Evolutionary conservation across 2,797 vertebrate species (phyloP), one percentile per base, ranked within the genome.

Genomic region (Molossus alvarezi): DNA sequence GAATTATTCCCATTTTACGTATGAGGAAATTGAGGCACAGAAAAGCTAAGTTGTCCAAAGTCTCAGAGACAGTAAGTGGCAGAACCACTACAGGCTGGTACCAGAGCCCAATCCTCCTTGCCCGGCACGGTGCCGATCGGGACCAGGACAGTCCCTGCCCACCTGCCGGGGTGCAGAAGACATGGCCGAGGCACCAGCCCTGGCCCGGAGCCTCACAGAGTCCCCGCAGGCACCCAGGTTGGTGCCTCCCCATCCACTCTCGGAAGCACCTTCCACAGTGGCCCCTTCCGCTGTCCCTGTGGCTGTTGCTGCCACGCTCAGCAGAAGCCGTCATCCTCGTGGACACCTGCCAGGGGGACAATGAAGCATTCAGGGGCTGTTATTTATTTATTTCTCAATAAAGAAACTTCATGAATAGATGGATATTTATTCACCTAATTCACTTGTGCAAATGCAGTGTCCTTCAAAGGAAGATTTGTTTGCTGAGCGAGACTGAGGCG

Each of bases 401-500:
- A 97, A 97, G 97, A 97, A 94, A 97, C 98, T 98, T 95, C 97
- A 88, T 96, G 97, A 97, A 77, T 98, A 95, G 97, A 96, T 97
- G 71, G 97, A 93, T 97, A 95, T 96, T 95, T 98, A 94, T 98
- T 98, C 95, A 92, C 93, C 97, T 98, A 97, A 93, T 97, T 97
- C 37, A 14, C 94, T 98, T 94, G 96, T 97, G 97, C 96, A 98
- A 98, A 97, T 97, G 95, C 97, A 98, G 95, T 97, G 97, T 98
- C 97, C 97, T 98, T 98, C 97, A 98, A 97, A 97, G 97, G 89
- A 97, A 96, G 97, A 97, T 98, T 98, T 98, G 97, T 98, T 98
- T 98, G 97, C 97, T 33, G 89, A 98, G 96, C 0, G 62, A 71
- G 75, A 73, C 97, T 98, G 95, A 97, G 95, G 83, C 91, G 5